These are phyloP conservation scores for Danio kyathit DNA, from an alignment of 2,797 vertebrate species.

Conservation along the genomic window DNA sequence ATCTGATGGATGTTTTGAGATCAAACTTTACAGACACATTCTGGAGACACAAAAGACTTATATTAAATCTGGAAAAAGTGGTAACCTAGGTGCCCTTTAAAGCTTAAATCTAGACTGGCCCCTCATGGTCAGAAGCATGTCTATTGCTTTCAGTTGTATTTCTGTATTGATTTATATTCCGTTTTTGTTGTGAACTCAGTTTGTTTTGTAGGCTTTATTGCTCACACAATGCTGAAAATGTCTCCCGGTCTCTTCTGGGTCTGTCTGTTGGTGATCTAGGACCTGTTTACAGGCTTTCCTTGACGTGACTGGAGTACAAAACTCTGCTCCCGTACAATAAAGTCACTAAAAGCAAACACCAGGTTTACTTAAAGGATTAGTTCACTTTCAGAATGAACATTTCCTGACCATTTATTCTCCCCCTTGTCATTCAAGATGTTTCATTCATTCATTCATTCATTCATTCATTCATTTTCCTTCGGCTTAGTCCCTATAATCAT, in stretches of 20 bases:
- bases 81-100: too few relatives aligned
- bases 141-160: not conserved
- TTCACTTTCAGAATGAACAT: too few relatives aligned
- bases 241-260: not conserved
- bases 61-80: too few relatives aligned
- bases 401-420: too few relatives aligned
- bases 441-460: too few relatives aligned
- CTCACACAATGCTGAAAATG: not conserved
- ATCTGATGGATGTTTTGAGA: too few relatives aligned
- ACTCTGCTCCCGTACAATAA: not conserved
- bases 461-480: too few relatives aligned
- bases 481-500: too few relatives aligned
- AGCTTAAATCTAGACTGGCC: not conserved
- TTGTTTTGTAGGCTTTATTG: not conserved
- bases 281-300: not conserved
- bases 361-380: not conserved
- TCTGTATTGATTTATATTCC: not conserved
- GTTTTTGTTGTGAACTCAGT: not conserved
- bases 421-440: too few relatives aligned
- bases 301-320: constrained; percentile 21
- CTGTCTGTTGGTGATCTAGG: not conserved
- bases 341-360: constrained; percentile 25
- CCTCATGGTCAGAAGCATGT: not conserved
- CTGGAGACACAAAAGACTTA: too few relatives aligned
- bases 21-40: too few relatives aligned